Conservation (phyloP, 2,113 vertebrate species). For the Brachyistius frenatus region DNA sequence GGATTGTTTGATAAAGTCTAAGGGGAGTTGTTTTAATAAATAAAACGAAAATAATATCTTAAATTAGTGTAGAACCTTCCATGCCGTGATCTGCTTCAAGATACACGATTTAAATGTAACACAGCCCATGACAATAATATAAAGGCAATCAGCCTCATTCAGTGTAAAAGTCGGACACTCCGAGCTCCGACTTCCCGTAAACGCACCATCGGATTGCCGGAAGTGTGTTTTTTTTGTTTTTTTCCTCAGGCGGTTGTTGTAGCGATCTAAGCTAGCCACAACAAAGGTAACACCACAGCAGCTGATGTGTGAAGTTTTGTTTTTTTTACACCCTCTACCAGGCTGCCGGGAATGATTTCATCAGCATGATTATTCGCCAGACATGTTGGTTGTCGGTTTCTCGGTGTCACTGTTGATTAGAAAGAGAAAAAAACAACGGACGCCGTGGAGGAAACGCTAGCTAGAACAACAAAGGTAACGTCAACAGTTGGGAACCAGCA, state of each 20-base stretch:
- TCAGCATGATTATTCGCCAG: not conserved
- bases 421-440: constrained; percentile 21
- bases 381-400: constrained; percentile 16
- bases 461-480: constrained; percentile 70
- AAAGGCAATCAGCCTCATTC: too few species aligned
- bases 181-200: not conserved
- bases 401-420: not conserved
- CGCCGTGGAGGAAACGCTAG: constrained; percentile 41
- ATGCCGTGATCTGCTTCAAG: too few species aligned
- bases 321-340: not conserved
- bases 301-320: not conserved
- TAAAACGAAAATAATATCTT: too few species aligned
- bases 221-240: constrained; percentile 52
- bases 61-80: too few species aligned
- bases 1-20: too few species aligned
- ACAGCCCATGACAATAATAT: too few species aligned
- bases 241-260: constrained; percentile 3
- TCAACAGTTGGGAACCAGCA: constrained; percentile 13
- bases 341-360: constrained; percentile 1
- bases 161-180: rapidly evolving
- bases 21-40: too few species aligned
- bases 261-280: constrained; percentile 56
- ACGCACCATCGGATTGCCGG: constrained; percentile 62
- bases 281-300: not conserved
- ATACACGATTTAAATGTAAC: too few species aligned